A percentile compares a stretch with the other conserved stretches of the same genome.
Evolutionary conservation across 2,113 vertebrate genomes (phyloP).

Genomic region (Sinocyclocheilus maitianheensis): DNA sequence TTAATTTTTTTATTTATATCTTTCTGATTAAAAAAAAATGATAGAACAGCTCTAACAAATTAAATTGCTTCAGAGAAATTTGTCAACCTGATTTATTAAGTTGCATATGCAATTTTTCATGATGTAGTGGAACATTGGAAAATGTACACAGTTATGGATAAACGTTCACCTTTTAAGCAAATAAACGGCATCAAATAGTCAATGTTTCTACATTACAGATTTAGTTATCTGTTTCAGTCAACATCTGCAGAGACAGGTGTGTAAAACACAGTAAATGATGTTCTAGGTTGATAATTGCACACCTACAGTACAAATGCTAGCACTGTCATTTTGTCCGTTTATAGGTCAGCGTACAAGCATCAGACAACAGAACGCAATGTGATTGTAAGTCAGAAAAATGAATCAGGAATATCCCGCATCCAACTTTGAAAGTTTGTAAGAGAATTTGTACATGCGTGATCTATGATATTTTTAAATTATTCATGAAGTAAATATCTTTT

Average conservation of each 20-base stretch:
- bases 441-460: not conserved
- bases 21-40: too few species aligned
- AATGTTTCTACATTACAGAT: not conserved
- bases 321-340: not conserved
- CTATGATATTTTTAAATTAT: not conserved
- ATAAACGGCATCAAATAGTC: not conserved
- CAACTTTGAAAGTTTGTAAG: not conserved
- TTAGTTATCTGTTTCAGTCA: not conserved
- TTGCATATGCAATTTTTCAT: not conserved
- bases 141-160: not conserved
- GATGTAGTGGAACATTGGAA: not conserved
- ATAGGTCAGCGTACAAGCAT: not conserved
- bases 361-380: not conserved
- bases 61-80: not conserved
- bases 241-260: not conserved
- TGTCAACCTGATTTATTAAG: not conserved
- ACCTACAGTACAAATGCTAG: not conserved
- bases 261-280: not conserved
- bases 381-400: not conserved
- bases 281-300: constrained; percentile 2
- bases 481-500: not conserved
- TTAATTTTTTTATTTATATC: too few species aligned
- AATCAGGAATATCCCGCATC: not conserved
- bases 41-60: not conserved
- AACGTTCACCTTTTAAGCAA: not conserved